Percentiles rank a stretch among this genome's conserved stretches.
Evolutionary conservation across 1,140 invertebrate species (phyloP).

Genomic region (Drosophila biarmipes): DNA sequence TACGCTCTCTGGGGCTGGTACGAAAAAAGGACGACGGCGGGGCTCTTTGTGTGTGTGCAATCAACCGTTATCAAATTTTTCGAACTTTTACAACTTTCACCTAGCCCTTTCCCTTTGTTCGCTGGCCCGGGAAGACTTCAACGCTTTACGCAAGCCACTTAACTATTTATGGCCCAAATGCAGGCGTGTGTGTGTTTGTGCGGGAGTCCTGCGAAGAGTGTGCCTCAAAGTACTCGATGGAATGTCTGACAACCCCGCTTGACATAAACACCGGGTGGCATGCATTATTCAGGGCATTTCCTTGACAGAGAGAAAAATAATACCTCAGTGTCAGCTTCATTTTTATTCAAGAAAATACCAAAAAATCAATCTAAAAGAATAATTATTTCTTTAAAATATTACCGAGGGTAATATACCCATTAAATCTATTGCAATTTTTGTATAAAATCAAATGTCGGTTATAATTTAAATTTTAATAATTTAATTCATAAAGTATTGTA

Average conservation of each 20-base stretch:
- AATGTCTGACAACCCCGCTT: slow-evolving; percentile 38
- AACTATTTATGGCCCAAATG: slow-evolving; percentile 49
- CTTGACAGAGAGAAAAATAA: slow-evolving; percentile 1
- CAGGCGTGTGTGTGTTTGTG: slow-evolving; percentile 4
- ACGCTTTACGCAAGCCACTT: slow-evolving; percentile 52
- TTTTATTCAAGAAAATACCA: neutral
- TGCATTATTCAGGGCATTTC: slow-evolving; percentile 31
- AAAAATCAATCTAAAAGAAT: no score
- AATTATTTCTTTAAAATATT: no score
- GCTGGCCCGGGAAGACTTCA: slow-evolving; percentile 34
- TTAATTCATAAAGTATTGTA: no score
- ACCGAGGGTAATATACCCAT: no score
- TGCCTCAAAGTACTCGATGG: slow-evolving; percentile 27
- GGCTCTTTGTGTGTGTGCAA: slow-evolving; percentile 45
- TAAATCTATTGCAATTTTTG: no score
- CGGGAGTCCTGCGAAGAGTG: slow-evolving; percentile 8
- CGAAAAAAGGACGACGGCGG: slow-evolving; percentile 31
- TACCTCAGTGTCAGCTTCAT: neutral
- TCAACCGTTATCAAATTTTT: slow-evolving; percentile 70
- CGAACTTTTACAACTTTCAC: slow-evolving; percentile 58
- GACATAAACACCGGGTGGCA: slow-evolving; percentile 48
- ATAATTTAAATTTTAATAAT: no score
- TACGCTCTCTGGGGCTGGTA: slow-evolving; percentile 30
- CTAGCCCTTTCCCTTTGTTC: slow-evolving; percentile 24
- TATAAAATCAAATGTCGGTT: no score